Evolutionary conservation across 2,888 invertebrate species (phyloP).

Genomic region (Hyles lineata): DNA sequence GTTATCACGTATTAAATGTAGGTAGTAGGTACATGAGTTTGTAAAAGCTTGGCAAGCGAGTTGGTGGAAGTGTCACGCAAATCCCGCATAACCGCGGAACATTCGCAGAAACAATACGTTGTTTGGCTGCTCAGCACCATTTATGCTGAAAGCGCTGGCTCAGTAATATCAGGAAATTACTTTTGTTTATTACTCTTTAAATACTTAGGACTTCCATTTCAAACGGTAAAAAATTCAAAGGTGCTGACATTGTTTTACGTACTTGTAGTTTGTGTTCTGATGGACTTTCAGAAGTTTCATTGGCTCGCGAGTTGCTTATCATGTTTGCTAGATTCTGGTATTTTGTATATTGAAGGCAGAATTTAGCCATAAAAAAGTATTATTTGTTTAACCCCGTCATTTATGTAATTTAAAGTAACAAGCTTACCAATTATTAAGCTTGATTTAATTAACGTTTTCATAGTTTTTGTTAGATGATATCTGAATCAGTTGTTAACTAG

Average conservation of each 20-base stretch:
- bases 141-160: conserved; percentile 54
- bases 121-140: conserved; percentile 57
- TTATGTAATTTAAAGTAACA: too few relatives aligned
- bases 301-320: background rate
- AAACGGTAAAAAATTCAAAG: conserved; percentile 26
- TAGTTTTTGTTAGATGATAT: too few relatives aligned
- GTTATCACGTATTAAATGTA: conserved; percentile 30
- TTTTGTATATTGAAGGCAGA: background rate
- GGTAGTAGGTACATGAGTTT: conserved; percentile 34
- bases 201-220: conserved; percentile 45
- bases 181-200: conserved; percentile 58
- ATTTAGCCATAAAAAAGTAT: too few relatives aligned
- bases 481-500: background rate
- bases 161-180: conserved; percentile 56
- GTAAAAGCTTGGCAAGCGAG: conserved; percentile 47
- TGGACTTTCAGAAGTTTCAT: background rate
- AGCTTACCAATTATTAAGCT: too few relatives aligned
- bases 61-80: conserved; percentile 59
- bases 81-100: conserved; percentile 55
- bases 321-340: background rate
- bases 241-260: background rate
- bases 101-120: conserved; percentile 65
- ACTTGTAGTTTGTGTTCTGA: background rate
- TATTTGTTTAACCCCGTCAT: too few relatives aligned
- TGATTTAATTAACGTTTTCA: too few relatives aligned